Base-by-base conservation (phyloP, 2,113 vertebrate genomes). In the Hystrix brachyura region DNA sequence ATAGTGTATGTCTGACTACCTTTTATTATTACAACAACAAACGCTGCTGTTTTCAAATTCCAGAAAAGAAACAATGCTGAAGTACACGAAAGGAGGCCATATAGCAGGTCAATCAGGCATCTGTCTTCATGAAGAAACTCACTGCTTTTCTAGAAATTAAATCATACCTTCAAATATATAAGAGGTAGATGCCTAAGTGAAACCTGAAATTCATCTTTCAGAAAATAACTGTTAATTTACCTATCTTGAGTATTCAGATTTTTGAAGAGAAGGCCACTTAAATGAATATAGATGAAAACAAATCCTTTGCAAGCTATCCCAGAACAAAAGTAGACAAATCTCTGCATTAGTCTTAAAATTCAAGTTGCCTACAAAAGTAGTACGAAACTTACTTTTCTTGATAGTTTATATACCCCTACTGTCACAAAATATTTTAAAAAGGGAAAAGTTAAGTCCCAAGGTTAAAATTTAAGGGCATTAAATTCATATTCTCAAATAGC, bases 11-110 rank as follows among this genome's bases (percentile, higher is more conserved):
- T 38, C 96, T 91, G 89, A 94, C 59, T 60, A 32, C 27, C 60
- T 59, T n/a, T 34, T 82, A 67, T 95, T 97, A 90, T 96, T 90
- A 11, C 89, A 91, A 87, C 60, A 98, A 95, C 84, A 98, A 93
- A 97, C 27, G 5, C 17, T 32, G 5, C 17, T 81, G 43, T 69
- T 95, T 91, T 92, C 80, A 51, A 90, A 95, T 90, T 55, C 59
- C 74, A 91, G 83, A 60, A 69, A 59, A 85, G 64, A 62, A 96
- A 78, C 4, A 60, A 57, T 7, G 65, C n/a, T 55, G 60, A 25
- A 67, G 43, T 15, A 27, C 34, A 19, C 8, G n/a, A 81, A 78
- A 48, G 11, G 18, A 96, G 57, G 48, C 51, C 34, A 27, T 57
- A 65, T 82, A 15, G 27, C 29, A 38, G 69, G 17, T 78, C 38